Conservation (phyloP, 2,888 invertebrate species). For the Lomographa bimaculata region DNA sequence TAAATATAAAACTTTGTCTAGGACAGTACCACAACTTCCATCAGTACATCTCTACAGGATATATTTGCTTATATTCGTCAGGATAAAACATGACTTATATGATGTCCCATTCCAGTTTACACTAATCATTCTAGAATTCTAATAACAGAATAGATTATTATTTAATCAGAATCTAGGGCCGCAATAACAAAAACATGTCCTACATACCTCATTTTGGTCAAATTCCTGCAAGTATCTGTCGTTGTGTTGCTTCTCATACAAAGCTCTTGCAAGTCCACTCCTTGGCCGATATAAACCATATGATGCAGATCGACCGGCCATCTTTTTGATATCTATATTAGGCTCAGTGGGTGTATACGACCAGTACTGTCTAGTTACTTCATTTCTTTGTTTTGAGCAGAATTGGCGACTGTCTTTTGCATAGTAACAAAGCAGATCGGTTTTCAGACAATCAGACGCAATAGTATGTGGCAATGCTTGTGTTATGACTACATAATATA, state of each 20-base stretch:
- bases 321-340: constrained; percentile 41
- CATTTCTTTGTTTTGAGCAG: constrained; percentile 48
- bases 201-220: constrained; percentile 87
- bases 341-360: constrained; percentile 32
- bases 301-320: constrained; percentile 58
- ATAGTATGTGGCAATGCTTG: constrained; percentile 37
- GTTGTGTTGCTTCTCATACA: constrained; percentile 88
- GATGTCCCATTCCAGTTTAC: too few relatives aligned
- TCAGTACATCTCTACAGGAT: too few relatives aligned
- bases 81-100: too few relatives aligned
- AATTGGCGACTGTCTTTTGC: constrained; percentile 52
- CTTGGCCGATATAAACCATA: constrained; percentile 85
- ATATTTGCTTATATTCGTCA: too few relatives aligned
- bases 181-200: too few relatives aligned
- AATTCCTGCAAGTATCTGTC: constrained; percentile 86
- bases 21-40: too few relatives aligned
- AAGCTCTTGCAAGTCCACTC: constrained; percentile 87
- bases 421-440: constrained; percentile 59
- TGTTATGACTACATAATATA: constrained; percentile 35
- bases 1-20: too few relatives aligned
- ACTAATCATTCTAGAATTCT: too few relatives aligned
- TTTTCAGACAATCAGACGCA: constrained; percentile 39
- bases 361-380: constrained; percentile 34
- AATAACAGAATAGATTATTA: too few relatives aligned
- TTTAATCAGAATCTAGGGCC: too few relatives aligned